These are phyloP conservation scores for Apis laboriosa DNA, from an alignment of 1,140 invertebrate species.

Conservation along the genomic window DNA sequence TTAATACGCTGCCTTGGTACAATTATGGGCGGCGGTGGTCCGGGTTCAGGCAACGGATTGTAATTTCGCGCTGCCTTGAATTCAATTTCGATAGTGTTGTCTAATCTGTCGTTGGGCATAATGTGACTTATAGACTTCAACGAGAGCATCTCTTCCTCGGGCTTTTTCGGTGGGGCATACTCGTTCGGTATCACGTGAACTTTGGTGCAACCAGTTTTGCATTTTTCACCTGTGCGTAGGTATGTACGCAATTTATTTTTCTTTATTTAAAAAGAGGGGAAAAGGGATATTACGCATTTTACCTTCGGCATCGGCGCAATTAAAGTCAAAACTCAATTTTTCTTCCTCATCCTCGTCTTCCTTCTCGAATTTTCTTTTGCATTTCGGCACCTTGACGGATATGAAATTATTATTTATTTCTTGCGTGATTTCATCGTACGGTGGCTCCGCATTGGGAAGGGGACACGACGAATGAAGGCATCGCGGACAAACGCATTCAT, in stretches of 20 bases:
- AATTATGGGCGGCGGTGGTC: slow-evolving; percentile 62
- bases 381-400: slow-evolving; percentile 67
- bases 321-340: slow-evolving; percentile 26
- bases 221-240: slow-evolving; percentile 57
- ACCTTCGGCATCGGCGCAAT: slow-evolving; percentile 61
- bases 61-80: slow-evolving; percentile 74
- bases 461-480: slow-evolving; percentile 30
- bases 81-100: slow-evolving; percentile 70
- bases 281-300: neutral
- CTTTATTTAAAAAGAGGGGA: neutral
- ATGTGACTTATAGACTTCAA: slow-evolving; percentile 62
- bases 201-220: slow-evolving; percentile 57
- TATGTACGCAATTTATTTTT: too few species aligned
- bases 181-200: slow-evolving; percentile 64
- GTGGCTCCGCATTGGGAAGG: neutral
- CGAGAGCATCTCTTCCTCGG: slow-evolving; percentile 68
- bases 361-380: slow-evolving; percentile 5
- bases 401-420: slow-evolving; percentile 61
- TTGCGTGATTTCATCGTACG: slow-evolving; percentile 64
- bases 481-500: slow-evolving; percentile 9
- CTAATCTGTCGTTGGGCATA: slow-evolving; percentile 52
- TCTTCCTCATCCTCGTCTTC: neutral
- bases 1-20: slow-evolving; percentile 39
- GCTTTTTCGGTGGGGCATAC: slow-evolving; percentile 51
- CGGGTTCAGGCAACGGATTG: slow-evolving; percentile 60